phyloP scores from a whole-genome alignment of 2,888 invertebrate species.

The Dascillus cervinus region DNA sequence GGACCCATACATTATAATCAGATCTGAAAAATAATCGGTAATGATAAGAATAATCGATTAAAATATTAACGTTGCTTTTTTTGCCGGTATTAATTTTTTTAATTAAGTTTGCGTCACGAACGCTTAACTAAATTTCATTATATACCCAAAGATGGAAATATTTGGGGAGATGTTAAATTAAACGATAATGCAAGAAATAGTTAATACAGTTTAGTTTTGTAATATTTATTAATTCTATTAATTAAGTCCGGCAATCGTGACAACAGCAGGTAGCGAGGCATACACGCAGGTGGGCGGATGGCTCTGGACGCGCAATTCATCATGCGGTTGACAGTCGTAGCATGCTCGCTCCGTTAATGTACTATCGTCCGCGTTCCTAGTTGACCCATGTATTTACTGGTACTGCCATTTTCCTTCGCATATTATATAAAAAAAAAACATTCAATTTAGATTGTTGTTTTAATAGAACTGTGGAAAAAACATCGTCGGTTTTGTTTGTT shows the following conservation, averaged over 20 bases:
- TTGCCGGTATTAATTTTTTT: too few relatives aligned
- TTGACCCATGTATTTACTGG: too few relatives aligned
- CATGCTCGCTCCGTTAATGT: constrained; percentile 14
- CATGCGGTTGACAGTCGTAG: constrained; percentile 23
- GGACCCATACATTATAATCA: too few relatives aligned
- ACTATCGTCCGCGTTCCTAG: constrained; percentile 8
- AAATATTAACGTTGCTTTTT: too few relatives aligned
- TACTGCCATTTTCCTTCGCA: too few relatives aligned
- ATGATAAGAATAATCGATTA: too few relatives aligned
- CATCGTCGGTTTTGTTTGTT: constrained; percentile 19
- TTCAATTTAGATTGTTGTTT: too few relatives aligned
- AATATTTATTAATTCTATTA: constrained; percentile 12
- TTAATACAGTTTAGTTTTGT: neutral
- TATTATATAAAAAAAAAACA: too few relatives aligned
- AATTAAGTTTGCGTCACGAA: too few relatives aligned
- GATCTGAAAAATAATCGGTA: too few relatives aligned
- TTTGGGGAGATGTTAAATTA: constrained; percentile 1
- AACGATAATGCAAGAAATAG: neutral
- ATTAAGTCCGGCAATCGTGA: constrained; percentile 11
- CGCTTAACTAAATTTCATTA: too few relatives aligned
- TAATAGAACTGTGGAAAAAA: too few relatives aligned
- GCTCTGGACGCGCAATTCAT: constrained; percentile 20
- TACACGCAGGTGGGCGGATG: constrained; percentile 14
- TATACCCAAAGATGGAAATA: constrained; percentile 7
- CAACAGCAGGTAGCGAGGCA: constrained; percentile 14